A percentile compares a stretch with the other conserved stretches of the same genome.
phyloP scores from a whole-genome alignment of 2,113 vertebrate species.

The Cephalopholis sonnerati region DNA sequence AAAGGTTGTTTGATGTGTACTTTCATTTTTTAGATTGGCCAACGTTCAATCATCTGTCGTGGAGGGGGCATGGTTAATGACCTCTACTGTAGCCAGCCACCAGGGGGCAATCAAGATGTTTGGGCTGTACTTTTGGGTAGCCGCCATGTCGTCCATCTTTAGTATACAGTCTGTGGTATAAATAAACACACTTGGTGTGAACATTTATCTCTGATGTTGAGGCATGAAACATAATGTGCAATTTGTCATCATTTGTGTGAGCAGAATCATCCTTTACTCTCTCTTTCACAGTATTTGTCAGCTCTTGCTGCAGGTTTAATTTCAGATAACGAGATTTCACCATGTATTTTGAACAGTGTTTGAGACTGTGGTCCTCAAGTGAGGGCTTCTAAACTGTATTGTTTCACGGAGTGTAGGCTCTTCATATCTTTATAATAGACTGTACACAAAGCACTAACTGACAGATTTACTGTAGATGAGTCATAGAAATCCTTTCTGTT shows the following conservation, averaged over 20 bases:
- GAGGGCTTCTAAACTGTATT: background rate
- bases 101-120: too few species aligned
- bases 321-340: background rate
- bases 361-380: background rate
- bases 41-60: too few species aligned
- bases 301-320: background rate
- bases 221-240: background rate
- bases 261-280: background rate
- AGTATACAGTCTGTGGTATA: too few species aligned
- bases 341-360: background rate
- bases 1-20: too few species aligned
- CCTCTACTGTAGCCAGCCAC: too few species aligned
- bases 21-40: too few species aligned
- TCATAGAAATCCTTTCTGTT: slow-evolving; percentile 4
- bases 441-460: background rate
- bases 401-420: background rate
- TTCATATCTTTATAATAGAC: background rate
- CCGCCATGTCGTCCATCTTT: too few species aligned
- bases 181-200: background rate
- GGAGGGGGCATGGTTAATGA: too few species aligned
- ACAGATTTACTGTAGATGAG: background rate
- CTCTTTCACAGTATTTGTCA: background rate
- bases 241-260: slow-evolving; percentile 5
- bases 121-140: too few species aligned
- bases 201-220: background rate